Evolutionary conservation across 2,113 vertebrate species (phyloP).

Genomic region (Prinia subflava): DNA sequence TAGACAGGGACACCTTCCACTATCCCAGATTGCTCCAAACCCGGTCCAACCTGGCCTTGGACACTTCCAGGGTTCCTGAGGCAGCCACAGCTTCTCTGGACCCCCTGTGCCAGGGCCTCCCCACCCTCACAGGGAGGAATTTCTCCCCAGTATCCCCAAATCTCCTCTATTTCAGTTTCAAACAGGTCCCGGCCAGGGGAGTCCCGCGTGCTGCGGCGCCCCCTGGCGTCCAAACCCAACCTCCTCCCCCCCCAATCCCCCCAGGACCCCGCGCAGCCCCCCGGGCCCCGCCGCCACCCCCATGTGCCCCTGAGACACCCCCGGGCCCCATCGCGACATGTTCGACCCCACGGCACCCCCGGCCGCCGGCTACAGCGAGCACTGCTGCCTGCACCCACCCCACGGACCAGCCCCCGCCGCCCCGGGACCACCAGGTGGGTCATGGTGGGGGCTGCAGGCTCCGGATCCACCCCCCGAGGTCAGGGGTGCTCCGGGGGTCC

Average conservation of each 20-base stretch:
- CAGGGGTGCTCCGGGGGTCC: background rate
- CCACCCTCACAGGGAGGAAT: too few relatives aligned
- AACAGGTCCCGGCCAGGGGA: background rate
- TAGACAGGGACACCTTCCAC: too few relatives aligned
- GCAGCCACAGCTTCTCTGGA: too few relatives aligned
- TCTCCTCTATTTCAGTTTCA: background rate
- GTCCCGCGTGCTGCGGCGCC: background rate
- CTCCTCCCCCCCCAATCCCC: background rate
- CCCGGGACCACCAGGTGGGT: slow-evolving; percentile 62
- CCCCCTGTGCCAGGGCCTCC: too few relatives aligned
- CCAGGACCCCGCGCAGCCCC: background rate
- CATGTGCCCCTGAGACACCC: slow-evolving; percentile 69
- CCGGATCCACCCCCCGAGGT: background rate
- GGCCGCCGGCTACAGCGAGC: slow-evolving; percentile 79
- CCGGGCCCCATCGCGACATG: slow-evolving; percentile 74
- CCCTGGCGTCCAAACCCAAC: background rate
- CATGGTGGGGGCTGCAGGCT: background rate
- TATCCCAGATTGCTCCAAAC: too few relatives aligned
- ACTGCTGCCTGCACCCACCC: slow-evolving; percentile 85
- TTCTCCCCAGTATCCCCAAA: background rate
- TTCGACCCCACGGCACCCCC: slow-evolving; percentile 82
- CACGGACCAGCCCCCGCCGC: slow-evolving; percentile 51
- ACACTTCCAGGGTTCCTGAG: too few relatives aligned
- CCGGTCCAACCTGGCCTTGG: too few relatives aligned
- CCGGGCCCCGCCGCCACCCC: background rate